phyloP scores from a whole-genome alignment of 2,888 invertebrate genomes.

The Oligia latruncula region DNA sequence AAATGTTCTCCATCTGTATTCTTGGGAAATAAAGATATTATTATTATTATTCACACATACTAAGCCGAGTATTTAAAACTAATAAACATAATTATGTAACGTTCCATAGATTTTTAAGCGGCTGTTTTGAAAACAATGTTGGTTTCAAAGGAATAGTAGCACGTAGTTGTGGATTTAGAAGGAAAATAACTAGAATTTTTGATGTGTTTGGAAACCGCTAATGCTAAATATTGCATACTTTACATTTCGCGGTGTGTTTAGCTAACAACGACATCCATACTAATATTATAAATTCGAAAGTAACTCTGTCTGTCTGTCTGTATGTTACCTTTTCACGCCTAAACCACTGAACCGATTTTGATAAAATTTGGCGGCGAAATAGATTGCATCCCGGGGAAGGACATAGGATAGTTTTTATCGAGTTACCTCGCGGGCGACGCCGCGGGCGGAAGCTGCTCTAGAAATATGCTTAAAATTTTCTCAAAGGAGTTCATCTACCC shows the following conservation, averaged over 20 bases:
- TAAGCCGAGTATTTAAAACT: slow-evolving; percentile 22
- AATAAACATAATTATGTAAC: slow-evolving; percentile 39
- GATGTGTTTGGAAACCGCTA: slow-evolving; percentile 29
- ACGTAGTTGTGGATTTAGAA: slow-evolving; percentile 38
- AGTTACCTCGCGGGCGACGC: too few relatives aligned
- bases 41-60: neutral
- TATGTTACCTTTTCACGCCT: too few relatives aligned
- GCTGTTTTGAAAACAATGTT: slow-evolving; percentile 53
- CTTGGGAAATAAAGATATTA: too few relatives aligned
- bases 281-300: too few relatives aligned
- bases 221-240: slow-evolving; percentile 19
- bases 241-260: neutral
- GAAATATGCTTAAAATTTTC: neutral
- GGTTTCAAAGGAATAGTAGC: slow-evolving; percentile 29
- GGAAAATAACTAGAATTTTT: slow-evolving; percentile 37
- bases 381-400: too few relatives aligned
- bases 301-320: too few relatives aligned
- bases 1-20: too few relatives aligned
- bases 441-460: too few relatives aligned
- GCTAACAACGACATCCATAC: neutral
- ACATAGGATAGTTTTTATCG: too few relatives aligned
- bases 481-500: neutral
- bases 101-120: slow-evolving; percentile 56
- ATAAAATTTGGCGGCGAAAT: too few relatives aligned
- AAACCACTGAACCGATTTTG: too few relatives aligned